A percentile compares a stretch with the other conserved stretches of the same genome.
These are phyloP conservation scores for Liparis tanakae DNA, from an alignment of 2,797 vertebrate genomes.

Conservation along the genomic window DNA sequence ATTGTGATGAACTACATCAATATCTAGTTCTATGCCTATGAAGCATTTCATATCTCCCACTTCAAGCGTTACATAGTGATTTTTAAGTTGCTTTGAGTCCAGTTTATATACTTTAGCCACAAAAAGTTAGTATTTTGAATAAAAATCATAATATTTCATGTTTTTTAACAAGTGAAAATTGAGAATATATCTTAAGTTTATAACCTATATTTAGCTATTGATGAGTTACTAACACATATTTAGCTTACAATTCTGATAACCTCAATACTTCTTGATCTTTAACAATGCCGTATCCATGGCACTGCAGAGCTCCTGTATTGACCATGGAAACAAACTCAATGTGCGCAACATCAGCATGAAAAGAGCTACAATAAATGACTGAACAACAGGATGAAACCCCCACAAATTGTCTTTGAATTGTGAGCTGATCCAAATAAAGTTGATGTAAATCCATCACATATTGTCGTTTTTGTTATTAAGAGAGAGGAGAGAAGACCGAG, in stretches of 20 bases:
- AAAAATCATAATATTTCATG: not conserved
- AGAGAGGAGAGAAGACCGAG: slow-evolving; percentile 3
- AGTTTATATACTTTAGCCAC: not conserved
- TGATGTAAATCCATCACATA: not conserved
- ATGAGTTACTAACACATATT: not conserved
- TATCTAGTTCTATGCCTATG: not conserved
- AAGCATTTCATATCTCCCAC: not conserved
- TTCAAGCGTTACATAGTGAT: not conserved
- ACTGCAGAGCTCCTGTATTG: not conserved
- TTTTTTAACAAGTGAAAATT: not conserved
- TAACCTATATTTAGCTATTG: not conserved
- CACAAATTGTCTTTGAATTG: not conserved
- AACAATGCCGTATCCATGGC: not conserved
- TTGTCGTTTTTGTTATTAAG: slow-evolving; percentile 1
- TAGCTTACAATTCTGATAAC: not conserved
- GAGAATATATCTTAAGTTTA: not conserved
- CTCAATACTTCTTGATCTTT: not conserved
- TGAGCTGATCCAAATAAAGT: not conserved
- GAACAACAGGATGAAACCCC: not conserved
- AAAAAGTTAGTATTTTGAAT: not conserved
- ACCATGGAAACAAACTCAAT: not conserved
- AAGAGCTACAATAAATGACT: not conserved
- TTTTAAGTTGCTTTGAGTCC: not conserved
- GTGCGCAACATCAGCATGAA: not conserved
- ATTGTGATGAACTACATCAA: not conserved